Evolutionary conservation across 1,140 invertebrate species (phyloP).

Genomic region (Lamellibrachia luymesi): DNA sequence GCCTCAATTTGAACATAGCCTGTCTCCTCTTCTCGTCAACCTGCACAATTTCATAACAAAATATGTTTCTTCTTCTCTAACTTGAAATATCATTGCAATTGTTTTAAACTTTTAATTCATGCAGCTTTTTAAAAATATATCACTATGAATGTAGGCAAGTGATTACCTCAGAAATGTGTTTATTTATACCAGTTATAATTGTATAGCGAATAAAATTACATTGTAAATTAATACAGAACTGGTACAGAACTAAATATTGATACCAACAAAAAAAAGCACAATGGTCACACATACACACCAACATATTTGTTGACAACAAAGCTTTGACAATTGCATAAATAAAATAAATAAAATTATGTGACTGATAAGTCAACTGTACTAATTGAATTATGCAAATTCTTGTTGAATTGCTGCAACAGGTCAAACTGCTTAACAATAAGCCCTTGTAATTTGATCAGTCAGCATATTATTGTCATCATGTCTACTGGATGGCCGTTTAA

Average conservation of each 20-base stretch:
- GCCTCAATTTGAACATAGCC: slow-evolving; percentile 89
- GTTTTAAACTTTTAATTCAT: not conserved
- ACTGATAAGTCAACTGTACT: not conserved
- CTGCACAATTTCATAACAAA: slow-evolving; percentile 57
- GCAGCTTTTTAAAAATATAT: not conserved
- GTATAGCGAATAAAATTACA: not conserved
- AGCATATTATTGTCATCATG: too few species aligned
- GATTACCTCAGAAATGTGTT: not conserved
- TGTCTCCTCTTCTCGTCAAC: slow-evolving; percentile 88
- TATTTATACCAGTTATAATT: not conserved
- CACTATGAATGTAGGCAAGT: not conserved
- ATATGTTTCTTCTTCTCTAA: not conserved
- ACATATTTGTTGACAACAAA: not conserved
- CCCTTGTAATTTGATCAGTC: too few species aligned
- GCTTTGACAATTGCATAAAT: not conserved
- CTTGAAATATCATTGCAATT: not conserved
- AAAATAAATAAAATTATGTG: not conserved
- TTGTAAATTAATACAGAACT: not conserved
- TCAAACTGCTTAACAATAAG: too few species aligned
- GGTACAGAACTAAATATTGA: too few species aligned
- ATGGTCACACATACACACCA: too few species aligned
- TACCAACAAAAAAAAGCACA: too few species aligned
- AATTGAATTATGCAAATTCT: not conserved
- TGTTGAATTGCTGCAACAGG: too few species aligned
- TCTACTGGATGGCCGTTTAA: too few species aligned